A percentile compares a stretch with the other conserved stretches of the same genome.
Conservation (phyloP, 2,797 vertebrate genomes). For the Falco columbarius region DNA sequence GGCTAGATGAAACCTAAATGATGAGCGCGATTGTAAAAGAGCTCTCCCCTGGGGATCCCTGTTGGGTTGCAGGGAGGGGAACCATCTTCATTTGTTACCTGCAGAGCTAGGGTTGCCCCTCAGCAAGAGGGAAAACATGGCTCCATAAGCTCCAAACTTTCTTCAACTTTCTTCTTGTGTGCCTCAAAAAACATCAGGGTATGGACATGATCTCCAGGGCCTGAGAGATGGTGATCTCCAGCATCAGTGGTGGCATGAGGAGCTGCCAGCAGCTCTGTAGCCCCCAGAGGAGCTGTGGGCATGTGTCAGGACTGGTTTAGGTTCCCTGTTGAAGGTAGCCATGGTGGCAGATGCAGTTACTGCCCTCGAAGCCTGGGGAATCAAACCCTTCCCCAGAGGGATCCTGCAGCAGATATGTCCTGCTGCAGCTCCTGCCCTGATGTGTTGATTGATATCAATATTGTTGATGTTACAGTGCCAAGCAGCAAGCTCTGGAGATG, state of each 20-base stretch:
- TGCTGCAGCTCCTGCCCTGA: background rate
- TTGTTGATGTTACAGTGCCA: rapidly evolving
- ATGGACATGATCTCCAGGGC: background rate
- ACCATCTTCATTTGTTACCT: background rate
- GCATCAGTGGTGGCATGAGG: rapidly evolving
- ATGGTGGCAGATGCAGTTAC: background rate
- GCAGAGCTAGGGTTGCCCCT: background rate
- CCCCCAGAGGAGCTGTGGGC: background rate
- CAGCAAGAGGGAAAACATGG: background rate
- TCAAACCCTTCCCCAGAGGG: background rate
- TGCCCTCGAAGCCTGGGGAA: background rate
- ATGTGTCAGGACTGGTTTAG: background rate
- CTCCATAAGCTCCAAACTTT: background rate
- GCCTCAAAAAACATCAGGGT: background rate
- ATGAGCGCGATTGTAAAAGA: background rate
- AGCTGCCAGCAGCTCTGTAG: background rate
- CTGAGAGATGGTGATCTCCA: background rate
- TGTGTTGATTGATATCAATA: background rate
- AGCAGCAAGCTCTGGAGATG: background rate
- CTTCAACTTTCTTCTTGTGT: background rate
- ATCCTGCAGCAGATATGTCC: background rate
- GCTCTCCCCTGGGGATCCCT: background rate
- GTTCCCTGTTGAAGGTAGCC: background rate
- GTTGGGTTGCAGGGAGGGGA: background rate
- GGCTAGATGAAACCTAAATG: background rate